These are phyloP conservation scores for Uromys caudimaculatus DNA, from an alignment of 2,797 vertebrate species.

Conservation along the genomic window DNA sequence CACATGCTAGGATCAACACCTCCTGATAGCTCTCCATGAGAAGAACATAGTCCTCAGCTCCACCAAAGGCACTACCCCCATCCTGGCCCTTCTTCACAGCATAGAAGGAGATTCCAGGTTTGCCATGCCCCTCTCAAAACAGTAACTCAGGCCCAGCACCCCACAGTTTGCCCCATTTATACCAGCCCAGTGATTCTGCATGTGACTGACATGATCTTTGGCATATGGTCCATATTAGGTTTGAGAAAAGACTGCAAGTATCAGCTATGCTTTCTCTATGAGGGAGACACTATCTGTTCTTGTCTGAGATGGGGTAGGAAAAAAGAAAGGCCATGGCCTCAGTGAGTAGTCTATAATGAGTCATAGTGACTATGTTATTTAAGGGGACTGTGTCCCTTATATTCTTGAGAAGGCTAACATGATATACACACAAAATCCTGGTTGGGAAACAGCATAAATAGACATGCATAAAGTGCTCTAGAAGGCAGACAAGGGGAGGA, in stretches of 20 bases:
- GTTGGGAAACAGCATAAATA: neutral
- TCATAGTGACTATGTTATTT: neutral
- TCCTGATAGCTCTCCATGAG: neutral
- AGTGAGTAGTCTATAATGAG: neutral
- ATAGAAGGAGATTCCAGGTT: neutral
- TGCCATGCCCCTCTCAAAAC: neutral
- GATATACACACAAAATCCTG: neutral
- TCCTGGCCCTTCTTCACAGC: neutral
- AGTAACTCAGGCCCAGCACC: no score
- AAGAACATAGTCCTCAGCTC: neutral
- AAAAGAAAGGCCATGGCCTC: neutral
- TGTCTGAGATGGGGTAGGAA: neutral
- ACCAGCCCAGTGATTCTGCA: neutral
- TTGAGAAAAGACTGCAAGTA: neutral
- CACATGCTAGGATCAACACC: neutral
- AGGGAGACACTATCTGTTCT: neutral
- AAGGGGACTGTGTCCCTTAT: neutral
- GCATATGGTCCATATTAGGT: no score
- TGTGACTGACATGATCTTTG: no score
- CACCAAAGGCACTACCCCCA: neutral
- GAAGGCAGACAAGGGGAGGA: neutral
- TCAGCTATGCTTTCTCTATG: neutral
- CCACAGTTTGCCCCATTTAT: neutral
- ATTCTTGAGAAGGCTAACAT: neutral
- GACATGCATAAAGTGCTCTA: neutral